Evolutionary conservation across 2,888 invertebrate genomes (phyloP).

Genomic region (Tipula confusa): DNA sequence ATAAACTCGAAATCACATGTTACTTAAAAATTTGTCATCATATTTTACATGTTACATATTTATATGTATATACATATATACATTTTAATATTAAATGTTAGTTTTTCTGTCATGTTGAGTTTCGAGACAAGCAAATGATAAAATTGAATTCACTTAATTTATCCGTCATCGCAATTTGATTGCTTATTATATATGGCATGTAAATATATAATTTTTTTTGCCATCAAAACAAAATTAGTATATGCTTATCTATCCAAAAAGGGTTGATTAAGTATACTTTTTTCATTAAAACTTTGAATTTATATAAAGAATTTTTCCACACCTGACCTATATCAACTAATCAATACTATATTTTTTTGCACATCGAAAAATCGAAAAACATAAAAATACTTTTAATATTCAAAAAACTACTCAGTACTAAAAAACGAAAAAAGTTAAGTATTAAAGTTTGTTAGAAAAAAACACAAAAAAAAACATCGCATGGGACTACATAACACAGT

Average conservation of each 20-base stretch:
- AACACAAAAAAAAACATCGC: not conserved
- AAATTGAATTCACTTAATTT: not conserved
- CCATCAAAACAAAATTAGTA: too few relatives aligned
- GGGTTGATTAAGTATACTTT: too few relatives aligned
- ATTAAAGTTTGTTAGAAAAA: not conserved
- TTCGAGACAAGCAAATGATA: too few relatives aligned
- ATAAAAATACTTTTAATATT: not conserved
- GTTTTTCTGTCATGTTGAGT: too few relatives aligned
- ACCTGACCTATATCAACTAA: not conserved
- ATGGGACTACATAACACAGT: constrained; percentile 3
- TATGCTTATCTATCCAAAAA: too few relatives aligned
- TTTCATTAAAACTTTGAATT: too few relatives aligned
- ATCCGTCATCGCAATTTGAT: not conserved
- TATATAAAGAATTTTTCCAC: too few relatives aligned
- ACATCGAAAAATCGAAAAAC: not conserved
- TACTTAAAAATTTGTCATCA: not conserved
- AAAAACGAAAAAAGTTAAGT: not conserved
- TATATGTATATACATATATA: too few relatives aligned
- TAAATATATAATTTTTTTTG: too few relatives aligned
- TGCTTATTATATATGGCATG: too few relatives aligned
- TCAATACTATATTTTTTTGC: not conserved
- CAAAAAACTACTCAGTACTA: not conserved
- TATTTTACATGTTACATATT: too few relatives aligned
- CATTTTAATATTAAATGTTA: too few relatives aligned
- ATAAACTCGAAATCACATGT: not conserved